Conservation (phyloP, 2,888 invertebrate species). For the Autographa gamma region DNA sequence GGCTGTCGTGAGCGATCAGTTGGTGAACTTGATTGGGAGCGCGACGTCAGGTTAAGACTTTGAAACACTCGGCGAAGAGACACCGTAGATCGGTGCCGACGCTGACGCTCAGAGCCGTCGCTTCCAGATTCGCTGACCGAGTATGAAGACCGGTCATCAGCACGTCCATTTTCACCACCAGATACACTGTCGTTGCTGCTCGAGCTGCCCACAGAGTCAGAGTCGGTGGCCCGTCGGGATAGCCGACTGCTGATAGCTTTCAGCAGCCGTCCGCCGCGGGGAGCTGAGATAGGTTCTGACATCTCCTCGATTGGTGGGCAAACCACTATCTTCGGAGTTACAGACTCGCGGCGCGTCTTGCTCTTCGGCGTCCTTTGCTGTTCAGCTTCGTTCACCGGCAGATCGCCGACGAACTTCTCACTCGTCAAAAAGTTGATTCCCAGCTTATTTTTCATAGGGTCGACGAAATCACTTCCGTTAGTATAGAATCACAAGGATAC, state of each 20-base stretch:
- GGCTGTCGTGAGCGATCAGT: slow-evolving; percentile 80
- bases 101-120: slow-evolving; percentile 88
- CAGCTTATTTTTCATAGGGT: slow-evolving; percentile 82
- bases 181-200: slow-evolving; percentile 85
- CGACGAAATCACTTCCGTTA: slow-evolving; percentile 65
- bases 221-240: slow-evolving; percentile 85
- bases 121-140: slow-evolving; percentile 91
- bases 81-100: slow-evolving; percentile 88
- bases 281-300: slow-evolving; percentile 87
- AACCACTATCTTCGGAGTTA: slow-evolving; percentile 84
- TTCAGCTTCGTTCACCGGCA: slow-evolving; percentile 71
- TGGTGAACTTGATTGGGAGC: slow-evolving; percentile 91
- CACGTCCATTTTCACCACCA: slow-evolving; percentile 76
- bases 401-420: slow-evolving; percentile 76
- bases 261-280: slow-evolving; percentile 90
- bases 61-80: slow-evolving; percentile 93
- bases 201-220: slow-evolving; percentile 82
- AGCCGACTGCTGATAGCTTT: slow-evolving; percentile 91
- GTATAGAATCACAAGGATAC: slow-evolving; percentile 54
- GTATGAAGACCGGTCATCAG: slow-evolving; percentile 84
- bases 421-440: slow-evolving; percentile 74
- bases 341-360: slow-evolving; percentile 72
- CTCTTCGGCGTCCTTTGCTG: slow-evolving; percentile 69
- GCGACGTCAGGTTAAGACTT: slow-evolving; percentile 90
- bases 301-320: slow-evolving; percentile 87